Evolutionary conservation across 2,797 vertebrate species (phyloP).

Genomic region (Nannoperca obscura): DNA sequence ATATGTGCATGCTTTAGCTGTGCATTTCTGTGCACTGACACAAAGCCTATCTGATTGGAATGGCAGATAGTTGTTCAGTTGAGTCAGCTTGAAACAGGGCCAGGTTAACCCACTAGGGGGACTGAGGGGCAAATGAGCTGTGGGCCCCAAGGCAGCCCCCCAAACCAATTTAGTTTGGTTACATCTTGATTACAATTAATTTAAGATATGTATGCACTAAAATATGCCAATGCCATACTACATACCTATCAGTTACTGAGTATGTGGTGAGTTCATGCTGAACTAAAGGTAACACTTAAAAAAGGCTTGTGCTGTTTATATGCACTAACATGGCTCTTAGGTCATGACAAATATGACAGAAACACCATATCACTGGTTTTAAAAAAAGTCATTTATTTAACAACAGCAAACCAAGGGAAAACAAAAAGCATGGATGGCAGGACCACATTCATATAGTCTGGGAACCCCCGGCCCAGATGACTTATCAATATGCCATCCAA

Average conservation of each 20-base stretch:
- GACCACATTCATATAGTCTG: too few relatives aligned
- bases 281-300: not conserved
- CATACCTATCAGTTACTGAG: too few relatives aligned
- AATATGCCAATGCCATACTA: too few relatives aligned
- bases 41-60: not conserved
- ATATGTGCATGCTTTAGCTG: not conserved
- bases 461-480: too few relatives aligned
- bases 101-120: not conserved
- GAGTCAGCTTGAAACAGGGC: not conserved
- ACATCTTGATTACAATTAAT: not conserved
- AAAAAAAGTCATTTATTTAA: too few relatives aligned
- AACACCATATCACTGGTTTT: too few relatives aligned
- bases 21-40: conserved; percentile 17
- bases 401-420: too few relatives aligned
- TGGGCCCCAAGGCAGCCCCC: not conserved
- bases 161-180: not conserved
- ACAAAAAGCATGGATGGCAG: too few relatives aligned
- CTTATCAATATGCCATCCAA: too few relatives aligned
- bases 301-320: not conserved
- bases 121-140: not conserved
- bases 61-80: not conserved
- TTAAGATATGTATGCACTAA: not conserved
- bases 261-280: too few relatives aligned
- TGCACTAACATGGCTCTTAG: too few relatives aligned
- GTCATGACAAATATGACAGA: too few relatives aligned